A percentile compares a stretch with the other conserved stretches of the same genome.
These are phyloP conservation scores for Burhinus oedicnemus DNA, from an alignment of 2,113 vertebrate species.

Conservation along the genomic window DNA sequence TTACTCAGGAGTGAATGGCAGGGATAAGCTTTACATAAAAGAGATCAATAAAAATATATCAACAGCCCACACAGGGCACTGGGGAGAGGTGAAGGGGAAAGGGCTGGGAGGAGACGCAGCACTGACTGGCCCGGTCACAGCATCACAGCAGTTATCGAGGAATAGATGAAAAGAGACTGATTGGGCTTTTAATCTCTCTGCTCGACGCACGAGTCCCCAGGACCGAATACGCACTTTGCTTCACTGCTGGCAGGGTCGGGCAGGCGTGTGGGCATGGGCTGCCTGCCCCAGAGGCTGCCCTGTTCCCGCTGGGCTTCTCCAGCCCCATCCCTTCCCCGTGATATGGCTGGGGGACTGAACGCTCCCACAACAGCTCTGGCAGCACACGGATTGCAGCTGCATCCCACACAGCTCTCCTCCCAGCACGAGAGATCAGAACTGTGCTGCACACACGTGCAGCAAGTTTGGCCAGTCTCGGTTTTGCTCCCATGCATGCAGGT, in stretches of 20 bases:
- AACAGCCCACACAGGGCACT: background rate
- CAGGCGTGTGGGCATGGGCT: background rate
- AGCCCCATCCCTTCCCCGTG: fast-evolving
- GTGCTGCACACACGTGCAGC: fast-evolving
- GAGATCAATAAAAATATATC: slow-evolving; percentile 55
- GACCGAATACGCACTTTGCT: fast-evolving
- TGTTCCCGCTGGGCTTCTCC: background rate
- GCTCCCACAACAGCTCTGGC: fast-evolving
- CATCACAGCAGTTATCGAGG: background rate
- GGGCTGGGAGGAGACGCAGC: fast-evolving
- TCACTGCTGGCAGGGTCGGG: background rate
- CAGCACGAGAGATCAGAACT: fast-evolving
- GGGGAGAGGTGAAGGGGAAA: background rate
- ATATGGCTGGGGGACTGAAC: fast-evolving
- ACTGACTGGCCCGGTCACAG: fast-evolving
- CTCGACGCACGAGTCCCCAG: background rate
- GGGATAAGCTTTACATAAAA: slow-evolving; percentile 31
- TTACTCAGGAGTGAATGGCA: background rate
- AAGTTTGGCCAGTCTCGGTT: background rate
- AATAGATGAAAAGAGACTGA: background rate
- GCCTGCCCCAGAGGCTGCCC: background rate
- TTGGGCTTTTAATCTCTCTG: slow-evolving; percentile 20
- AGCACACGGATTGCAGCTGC: fast-evolving
- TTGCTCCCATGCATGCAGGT: fast-evolving
- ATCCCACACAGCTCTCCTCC: background rate